phyloP scores from a whole-genome alignment of 1,140 invertebrate genomes.

The Bombus superbus region DNA sequence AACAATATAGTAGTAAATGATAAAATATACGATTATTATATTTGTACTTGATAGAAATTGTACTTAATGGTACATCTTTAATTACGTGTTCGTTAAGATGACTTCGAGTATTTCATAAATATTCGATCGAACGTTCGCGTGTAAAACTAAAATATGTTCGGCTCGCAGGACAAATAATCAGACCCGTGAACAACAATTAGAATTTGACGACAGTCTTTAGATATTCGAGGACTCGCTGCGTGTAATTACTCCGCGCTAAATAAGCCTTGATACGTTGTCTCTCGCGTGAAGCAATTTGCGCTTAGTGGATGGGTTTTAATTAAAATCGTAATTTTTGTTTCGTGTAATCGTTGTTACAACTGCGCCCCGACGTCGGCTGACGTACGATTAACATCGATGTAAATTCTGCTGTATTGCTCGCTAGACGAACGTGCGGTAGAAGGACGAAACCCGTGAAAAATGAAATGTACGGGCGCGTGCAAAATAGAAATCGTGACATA shows the following conservation, averaged over 20 bases:
- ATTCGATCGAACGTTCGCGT: too few relatives aligned
- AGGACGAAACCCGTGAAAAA: not conserved
- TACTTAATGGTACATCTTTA: too few relatives aligned
- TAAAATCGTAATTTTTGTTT: slow-evolving; percentile 54
- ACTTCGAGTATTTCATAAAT: too few relatives aligned
- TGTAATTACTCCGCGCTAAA: slow-evolving; percentile 36
- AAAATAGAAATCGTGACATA: not conserved
- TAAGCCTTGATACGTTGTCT: slow-evolving; percentile 33
- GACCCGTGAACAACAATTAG: not conserved
- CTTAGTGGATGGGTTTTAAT: slow-evolving; percentile 36
- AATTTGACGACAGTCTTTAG: not conserved
- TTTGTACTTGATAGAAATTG: too few relatives aligned
- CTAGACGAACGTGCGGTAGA: not conserved
- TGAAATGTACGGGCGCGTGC: not conserved
- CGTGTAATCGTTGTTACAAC: slow-evolving; percentile 28
- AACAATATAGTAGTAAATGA: too few relatives aligned
- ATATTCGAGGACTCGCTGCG: not conserved
- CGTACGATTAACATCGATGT: slow-evolving; percentile 23
- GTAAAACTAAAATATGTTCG: too few relatives aligned
- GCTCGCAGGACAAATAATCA: not conserved
- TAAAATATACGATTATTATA: too few relatives aligned
- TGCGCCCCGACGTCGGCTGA: not conserved
- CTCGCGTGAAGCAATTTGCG: slow-evolving; percentile 13
- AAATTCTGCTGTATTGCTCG: not conserved
- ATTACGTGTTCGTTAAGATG: too few relatives aligned